phyloP scores from a whole-genome alignment of 2,113 vertebrate genomes.

The Notarius lentiginosus region DNA sequence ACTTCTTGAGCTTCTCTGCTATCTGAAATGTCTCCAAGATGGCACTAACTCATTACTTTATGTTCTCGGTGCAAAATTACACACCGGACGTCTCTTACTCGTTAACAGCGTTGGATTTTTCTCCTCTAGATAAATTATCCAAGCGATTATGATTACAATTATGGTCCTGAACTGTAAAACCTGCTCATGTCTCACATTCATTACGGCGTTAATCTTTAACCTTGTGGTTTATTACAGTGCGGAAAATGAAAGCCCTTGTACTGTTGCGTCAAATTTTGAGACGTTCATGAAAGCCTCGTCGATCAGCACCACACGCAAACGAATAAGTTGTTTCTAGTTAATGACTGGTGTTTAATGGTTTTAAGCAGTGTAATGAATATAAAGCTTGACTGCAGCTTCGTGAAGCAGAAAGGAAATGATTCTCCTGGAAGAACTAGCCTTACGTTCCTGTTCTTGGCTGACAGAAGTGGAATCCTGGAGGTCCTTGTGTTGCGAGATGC shows the following conservation, averaged over 20 bases:
- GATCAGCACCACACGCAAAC: constrained; percentile 45
- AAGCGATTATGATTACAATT: not conserved
- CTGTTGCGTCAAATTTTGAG: not conserved
- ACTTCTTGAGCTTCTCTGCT: not conserved
- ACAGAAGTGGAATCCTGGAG: not conserved
- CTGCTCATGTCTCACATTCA: not conserved
- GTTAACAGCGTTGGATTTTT: not conserved
- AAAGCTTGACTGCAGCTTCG: constrained; percentile 57
- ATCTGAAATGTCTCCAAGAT: not conserved
- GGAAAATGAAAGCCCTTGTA: not conserved
- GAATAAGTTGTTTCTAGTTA: constrained; percentile 60
- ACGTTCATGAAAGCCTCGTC: not conserved
- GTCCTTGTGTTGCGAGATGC: not conserved
- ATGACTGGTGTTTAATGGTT: constrained; percentile 55
- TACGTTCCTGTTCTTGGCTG: not conserved
- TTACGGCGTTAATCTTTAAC: not conserved
- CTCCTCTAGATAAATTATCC: not conserved
- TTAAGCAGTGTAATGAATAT: constrained; percentile 59
- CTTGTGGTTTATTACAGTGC: not conserved
- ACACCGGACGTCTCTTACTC: not conserved
- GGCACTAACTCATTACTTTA: not conserved
- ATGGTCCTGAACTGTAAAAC: not conserved
- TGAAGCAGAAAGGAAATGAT: constrained; percentile 44
- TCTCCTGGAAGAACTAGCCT: constrained; percentile 23
- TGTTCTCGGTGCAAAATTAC: not conserved